These are phyloP conservation scores for Hippasteria phrygiana DNA, from an alignment of 53 echinoderm and acorn worm genomes.

Conservation along the genomic window DNA sequence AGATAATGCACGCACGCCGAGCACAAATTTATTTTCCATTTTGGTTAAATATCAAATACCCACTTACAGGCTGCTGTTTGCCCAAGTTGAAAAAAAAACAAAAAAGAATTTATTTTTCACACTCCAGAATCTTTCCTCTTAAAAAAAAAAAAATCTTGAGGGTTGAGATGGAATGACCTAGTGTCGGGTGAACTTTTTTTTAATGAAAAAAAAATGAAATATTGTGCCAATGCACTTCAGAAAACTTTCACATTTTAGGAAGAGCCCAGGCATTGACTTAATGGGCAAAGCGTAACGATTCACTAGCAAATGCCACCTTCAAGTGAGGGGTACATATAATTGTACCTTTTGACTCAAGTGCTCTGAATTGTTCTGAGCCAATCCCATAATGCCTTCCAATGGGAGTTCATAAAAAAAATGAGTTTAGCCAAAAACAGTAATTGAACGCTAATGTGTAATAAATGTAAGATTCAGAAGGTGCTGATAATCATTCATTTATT, in stretches of 20 bases:
- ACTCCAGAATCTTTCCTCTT: constrained; percentile 9
- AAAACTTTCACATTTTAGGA: not conserved
- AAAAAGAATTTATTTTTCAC: constrained; percentile 49
- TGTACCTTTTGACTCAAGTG: not conserved
- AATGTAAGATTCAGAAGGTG: too few species aligned
- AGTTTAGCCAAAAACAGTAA: not conserved
- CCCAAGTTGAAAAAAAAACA: not conserved
- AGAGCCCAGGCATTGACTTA: not conserved
- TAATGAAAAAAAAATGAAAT: not conserved
- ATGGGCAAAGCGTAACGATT: not conserved
- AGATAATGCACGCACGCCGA: constrained; percentile 52
- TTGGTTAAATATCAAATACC: constrained; percentile 51
- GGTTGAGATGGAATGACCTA: not conserved
- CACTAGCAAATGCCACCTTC: not conserved
- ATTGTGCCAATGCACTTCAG: constrained; percentile 4
- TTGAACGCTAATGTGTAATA: too few species aligned
- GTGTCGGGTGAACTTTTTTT: constrained; percentile 6
- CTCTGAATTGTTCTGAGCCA: not conserved
- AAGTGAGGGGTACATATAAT: not conserved
- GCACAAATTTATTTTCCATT: constrained; percentile 64
- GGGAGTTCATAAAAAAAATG: not conserved
- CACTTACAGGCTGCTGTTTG: constrained; percentile 37
- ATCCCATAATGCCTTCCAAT: not conserved
- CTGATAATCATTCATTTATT: too few species aligned
- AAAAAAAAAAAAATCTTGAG: not conserved